Conservation (phyloP, 2,113 vertebrate species). For the Andinoacara biseriatus region DNA sequence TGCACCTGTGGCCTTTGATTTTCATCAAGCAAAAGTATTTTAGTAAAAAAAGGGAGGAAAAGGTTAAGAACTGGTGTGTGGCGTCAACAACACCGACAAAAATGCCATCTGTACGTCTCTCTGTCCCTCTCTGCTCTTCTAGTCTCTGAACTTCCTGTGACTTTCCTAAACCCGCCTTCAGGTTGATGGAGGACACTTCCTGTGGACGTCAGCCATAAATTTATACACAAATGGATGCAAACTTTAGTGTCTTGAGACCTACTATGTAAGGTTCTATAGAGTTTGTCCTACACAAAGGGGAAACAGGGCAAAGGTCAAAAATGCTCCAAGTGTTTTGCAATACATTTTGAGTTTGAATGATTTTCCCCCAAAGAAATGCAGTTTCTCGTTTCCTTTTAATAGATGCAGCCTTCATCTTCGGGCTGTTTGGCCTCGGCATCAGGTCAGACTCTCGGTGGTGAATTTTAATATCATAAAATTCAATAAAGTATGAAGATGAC, state of each 20-base stretch:
- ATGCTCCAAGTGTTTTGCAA: background rate
- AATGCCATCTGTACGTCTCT: background rate
- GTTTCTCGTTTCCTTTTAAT: background rate
- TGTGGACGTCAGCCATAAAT: background rate
- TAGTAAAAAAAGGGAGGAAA: background rate
- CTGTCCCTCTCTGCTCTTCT: too few species aligned
- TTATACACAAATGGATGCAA: constrained; percentile 40
- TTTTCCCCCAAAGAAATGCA: constrained; percentile 9
- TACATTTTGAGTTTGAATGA: background rate
- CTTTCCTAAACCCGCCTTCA: background rate
- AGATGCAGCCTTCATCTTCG: background rate
- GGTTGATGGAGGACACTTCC: background rate
- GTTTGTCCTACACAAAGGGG: background rate
- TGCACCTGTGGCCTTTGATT: background rate
- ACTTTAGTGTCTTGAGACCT: background rate
- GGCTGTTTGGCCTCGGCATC: background rate
- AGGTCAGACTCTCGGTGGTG: background rate
- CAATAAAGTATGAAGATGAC: too few species aligned
- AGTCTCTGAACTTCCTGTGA: background rate
- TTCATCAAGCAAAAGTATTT: background rate
- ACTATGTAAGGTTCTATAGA: background rate
- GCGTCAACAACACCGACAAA: background rate
- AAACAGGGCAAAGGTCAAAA: background rate
- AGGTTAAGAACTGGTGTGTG: background rate
- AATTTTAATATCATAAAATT: accelerated